Base-by-base conservation (phyloP, 2,113 vertebrate genomes). In the Gobius niger region DNA sequence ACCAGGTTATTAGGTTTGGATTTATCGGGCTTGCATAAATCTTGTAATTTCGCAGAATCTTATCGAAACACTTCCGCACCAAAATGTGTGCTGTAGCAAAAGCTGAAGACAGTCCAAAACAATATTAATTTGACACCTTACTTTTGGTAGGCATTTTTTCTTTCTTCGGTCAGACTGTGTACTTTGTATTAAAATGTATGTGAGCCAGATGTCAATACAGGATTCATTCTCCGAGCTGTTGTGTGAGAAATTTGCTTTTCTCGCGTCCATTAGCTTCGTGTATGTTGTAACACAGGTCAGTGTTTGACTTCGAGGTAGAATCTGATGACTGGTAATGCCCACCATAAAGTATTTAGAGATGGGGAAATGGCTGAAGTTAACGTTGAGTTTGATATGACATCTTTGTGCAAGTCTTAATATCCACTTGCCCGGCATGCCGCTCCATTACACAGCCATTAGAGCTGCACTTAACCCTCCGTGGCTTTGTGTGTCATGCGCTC, bases 401-500 rank as follows among this genome's bases (percentile, higher is more conserved):
- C 16, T 44, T 16, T 63, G 44, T 63, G 3, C 7, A 18, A 46
- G 42, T 46, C 10, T 9, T 61, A 3, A 11, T 18, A 19, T 1
- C 14, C 13, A 10, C 42, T 18, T 7, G 15, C 1, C 11, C 3
- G n/a, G 15, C 16, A 18, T 46, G 60, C n/a, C 47, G 8, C 44
- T 63, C n/a, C 19, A 63, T 63, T 63, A 44, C 16, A 44, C 44
- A 62, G 41, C 7, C 18, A 15, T 62, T 46, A 63, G 11, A 18
- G 14, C 41, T 18, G n/a, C 44, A 47, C 46, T 63, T 44, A 63
- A 63, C 6, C 16, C 10, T 12, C 44, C 12, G 15, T 11, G 60
- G 60, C 60, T 44, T 47, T 44, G 60, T 11, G 14, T 7, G 44
- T 63, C 60, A 63, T 63, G 60, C 44, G 44, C 59, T 44, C 8